Base-by-base conservation (phyloP, 2,113 vertebrate species). In the Scartelaos histophorus region DNA sequence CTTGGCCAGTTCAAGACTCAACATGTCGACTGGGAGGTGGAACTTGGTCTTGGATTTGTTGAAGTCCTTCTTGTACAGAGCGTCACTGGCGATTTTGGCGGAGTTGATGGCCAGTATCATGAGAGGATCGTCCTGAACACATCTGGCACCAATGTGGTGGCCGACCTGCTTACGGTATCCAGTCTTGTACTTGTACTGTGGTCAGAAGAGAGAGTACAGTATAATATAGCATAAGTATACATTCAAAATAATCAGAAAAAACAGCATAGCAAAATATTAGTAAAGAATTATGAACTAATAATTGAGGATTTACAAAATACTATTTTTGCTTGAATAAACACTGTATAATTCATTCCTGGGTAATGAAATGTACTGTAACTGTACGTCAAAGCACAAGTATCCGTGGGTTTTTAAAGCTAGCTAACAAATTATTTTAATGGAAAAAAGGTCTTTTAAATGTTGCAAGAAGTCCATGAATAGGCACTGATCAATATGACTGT, bases 1-100 rank as follows among this genome's bases (percentile, higher is more conserved):
- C 87, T 96, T 97, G 70, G 96, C 96, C 82, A 95, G 79, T 1
- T 95, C 91, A 47, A 97, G 70, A 1, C 85, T 93, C 72, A 97
- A 68, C 95, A 96, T 95, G 86, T 97, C 96, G 3, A 92, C 94
- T 0, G 96, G 95, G 1, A 93, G 91, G 76, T 92, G 4, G 81
- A 79, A 96, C 78, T 90, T 95, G 71, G 96, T 97, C 92, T 95
- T 97, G 75, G 89, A 94, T 76, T 95, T 94, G 85, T 96, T 93
- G 82, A 97, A 97, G 88, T 96, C 94, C 78, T 97, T 97, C 91
- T 96, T 96, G 82, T 97, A 97, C 46, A 96, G 79, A 38, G 67
- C 90, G 64, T 96, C 95, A 56, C 96, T 97, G 85, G 95, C 94
- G 11, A 97, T 95, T 88, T 86, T 95, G 70, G 80, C 95, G 7